Base-by-base conservation (phyloP, 2,113 vertebrate genomes). In the Boleophthalmus pectinirostris region DNA sequence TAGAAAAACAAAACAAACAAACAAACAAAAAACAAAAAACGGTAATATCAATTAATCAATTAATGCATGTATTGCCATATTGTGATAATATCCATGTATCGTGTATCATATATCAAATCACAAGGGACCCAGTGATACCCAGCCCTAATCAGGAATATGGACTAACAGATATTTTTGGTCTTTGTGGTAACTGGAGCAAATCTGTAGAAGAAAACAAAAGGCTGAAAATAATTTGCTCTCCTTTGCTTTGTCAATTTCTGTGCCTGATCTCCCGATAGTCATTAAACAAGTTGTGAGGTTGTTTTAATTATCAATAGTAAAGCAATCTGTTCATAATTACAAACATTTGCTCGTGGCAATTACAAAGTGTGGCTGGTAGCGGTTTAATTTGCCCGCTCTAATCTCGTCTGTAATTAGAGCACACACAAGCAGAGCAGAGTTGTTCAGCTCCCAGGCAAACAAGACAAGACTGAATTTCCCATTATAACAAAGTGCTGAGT, bases 271-370 rank as follows among this genome's bases (percentile, higher is more conserved):
- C 89, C 87, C 82, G 76, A 90, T 87, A 92, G 92, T 93, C 91
- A 89, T 94, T 93, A 93, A 94, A 92, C 94, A 93, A 91, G 92
- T 93, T 92, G 89, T 91, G 92, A 91, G 93, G 91, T 94, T 93
- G 90, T 94, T 94, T 93, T 93, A 94, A 94, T 95, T 94, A 94
- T 94, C 92, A 85, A 91, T 91, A 92, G 93, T 92, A 91, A 94
- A 92, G 90, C 93, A 95, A 94, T 94, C 94, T 94, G 93, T 94
- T 94, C 92, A 94, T 94, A 95, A 94, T 95, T 94, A 94, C 94
- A 95, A 95, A 94, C 93, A 94, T 94, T 94, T 94, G 94, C 94
- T 93, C 91, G 91, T 92, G 93, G 93, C 92, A 93, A 94, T 94
- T 93, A 93, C 92, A 94, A 94, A 94, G 93, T 93, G 93, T 92